Evolutionary conservation across 2,113 vertebrate genomes (phyloP).

Genomic region (Thalassarche chlororhynchos): DNA sequence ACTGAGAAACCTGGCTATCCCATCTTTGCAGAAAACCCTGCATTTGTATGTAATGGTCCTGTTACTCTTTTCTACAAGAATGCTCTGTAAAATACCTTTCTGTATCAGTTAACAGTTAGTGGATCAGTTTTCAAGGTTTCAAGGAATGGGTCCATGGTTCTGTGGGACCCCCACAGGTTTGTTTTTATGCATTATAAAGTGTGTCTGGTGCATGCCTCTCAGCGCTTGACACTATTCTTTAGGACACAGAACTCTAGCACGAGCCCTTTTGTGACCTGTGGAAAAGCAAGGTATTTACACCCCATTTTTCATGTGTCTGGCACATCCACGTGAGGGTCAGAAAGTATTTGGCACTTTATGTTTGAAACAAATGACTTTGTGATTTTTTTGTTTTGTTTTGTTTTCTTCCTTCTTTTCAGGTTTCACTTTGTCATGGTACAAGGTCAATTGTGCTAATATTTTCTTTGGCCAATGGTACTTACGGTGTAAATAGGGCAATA

Average conservation of each 20-base stretch:
- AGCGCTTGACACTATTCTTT: rapidly evolving
- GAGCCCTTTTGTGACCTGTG: not conserved
- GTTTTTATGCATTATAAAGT: not conserved
- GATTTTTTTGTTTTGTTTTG: no score
- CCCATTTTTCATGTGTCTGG: not conserved
- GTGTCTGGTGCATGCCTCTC: not conserved
- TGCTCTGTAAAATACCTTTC: not conserved
- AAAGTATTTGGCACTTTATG: not conserved
- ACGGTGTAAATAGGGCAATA: not conserved
- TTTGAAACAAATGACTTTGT: not conserved
- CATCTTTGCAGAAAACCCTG: not conserved
- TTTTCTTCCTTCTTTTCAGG: rapidly evolving
- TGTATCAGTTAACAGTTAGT: not conserved
- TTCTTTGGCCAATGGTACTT: not conserved
- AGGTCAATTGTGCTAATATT: not conserved
- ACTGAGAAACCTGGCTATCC: not conserved
- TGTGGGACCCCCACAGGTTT: not conserved
- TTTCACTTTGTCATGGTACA: not conserved
- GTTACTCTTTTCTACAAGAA: not conserved
- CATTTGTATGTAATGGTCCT: rapidly evolving
- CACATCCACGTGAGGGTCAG: rapidly evolving
- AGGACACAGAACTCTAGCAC: not conserved
- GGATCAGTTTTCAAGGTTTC: not conserved
- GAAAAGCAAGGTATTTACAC: not conserved
- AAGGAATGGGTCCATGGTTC: not conserved